Base-by-base conservation (phyloP, 2,113 vertebrate genomes). In the Pseudopodoces humilis region DNA sequence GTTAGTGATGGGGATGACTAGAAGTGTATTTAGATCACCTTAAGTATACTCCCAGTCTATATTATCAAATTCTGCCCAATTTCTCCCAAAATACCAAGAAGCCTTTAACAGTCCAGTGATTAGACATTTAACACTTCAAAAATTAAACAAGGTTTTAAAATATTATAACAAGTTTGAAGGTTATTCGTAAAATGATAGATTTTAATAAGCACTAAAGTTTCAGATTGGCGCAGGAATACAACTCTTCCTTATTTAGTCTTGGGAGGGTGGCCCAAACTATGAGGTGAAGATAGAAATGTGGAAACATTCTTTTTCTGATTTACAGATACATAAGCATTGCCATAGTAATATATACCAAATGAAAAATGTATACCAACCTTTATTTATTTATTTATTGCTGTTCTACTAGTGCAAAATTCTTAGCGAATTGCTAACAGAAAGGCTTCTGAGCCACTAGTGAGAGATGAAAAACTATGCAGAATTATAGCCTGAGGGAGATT, bases 401-500 rank as follows among this genome's bases (percentile, higher is more conserved):
- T 50, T 82, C 82, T 95, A 79, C 68, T 67, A 76, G 24, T 63
- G 47, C 28, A 88, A 84, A 77, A 58, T 63, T 56, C 75, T 69
- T 68, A 83, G 71, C 86, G 78, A 37, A 92, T 94, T 93, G 18
- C 70, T 97, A 94, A 93, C 80, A 77, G 69, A 90, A 95, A 95
- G 56, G 72, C 27, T 96, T 96, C 90, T 94, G n/a, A 97, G 83
- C 77, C 75, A 77, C 85, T 94, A 93, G 70, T 85, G 69, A 96
- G 77, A 97, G 95, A 97, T 97, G 94, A 84, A 97, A 96, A 98
- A 96, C 95, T 95, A 97, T 96, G 91, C 94, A 97, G 91, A 97
- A 97, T 94, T 97, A 92, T 92, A 95, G 91, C 96, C 90, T 67
- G 67, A 96, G 97, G 97, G 82, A 96, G 94, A 97, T 97, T 95